Base-by-base conservation (phyloP, 2,888 invertebrate genomes). In the Hylaea fasciaria region DNA sequence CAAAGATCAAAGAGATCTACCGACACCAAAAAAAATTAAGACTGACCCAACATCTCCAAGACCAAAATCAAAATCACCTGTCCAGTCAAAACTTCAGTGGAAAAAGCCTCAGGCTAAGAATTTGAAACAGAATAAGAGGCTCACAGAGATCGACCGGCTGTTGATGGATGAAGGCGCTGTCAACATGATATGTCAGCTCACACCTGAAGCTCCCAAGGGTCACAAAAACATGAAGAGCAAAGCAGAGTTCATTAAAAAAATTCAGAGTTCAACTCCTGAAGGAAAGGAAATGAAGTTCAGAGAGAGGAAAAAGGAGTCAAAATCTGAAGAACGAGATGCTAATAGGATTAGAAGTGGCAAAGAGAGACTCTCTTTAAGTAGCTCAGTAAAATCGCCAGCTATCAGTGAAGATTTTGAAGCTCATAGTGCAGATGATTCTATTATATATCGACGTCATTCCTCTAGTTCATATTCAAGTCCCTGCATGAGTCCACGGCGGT, bases 91-190 rank as follows among this genome's bases (percentile, higher is more conserved):
- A 77, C 62, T 87, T 64, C 86, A 87, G 44, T 91, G 91, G 91
- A 92, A 92, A 69, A 92, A 92, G 62, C 91, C 91, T 44, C 80
- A 86, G 50, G 84, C 93, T 73, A 81, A 91, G 81, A 83, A 81
- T 79, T 79, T 68, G 44, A 81, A 87, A 76, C 94, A 94, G 76
- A 93, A 94, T 66, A 94, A 93, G 69, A 92, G 93, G 64, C 85
- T 94, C 57, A 93, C 94, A 16, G 97, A 97, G 88, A 93, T 97
- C 53, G 96, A 97, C 74, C 94, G 93, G 62, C 83, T 97, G 51
- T 87, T 97, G 62, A 96, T 96, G 87, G 97, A 97, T 80, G 97
- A 97, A 80, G 97, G 97, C 0, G 97, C 97, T 2, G 95, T 96
- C 1, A 97, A 97, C 83, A 95, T 97, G 94, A 91, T 97, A 43